These are phyloP conservation scores for Lordiphosa fenestrarum DNA, from an alignment of 2,888 invertebrate genomes.

Conservation along the genomic window DNA sequence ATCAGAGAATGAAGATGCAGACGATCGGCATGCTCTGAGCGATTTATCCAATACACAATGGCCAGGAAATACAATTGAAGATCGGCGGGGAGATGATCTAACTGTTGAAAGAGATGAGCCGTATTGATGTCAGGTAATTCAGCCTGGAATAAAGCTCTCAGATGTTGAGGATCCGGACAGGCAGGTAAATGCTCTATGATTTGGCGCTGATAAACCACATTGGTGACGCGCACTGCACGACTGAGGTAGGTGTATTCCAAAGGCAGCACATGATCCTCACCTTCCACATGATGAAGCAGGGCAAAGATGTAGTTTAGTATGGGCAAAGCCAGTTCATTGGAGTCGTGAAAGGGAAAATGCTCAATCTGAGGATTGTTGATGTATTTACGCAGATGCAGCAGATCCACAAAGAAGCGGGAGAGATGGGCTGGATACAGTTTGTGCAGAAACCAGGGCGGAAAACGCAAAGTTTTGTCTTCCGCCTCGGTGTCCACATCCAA, in stretches of 20 bases:
- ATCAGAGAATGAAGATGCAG: slow-evolving; percentile 75
- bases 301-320: slow-evolving; percentile 84
- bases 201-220: slow-evolving; percentile 65
- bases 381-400: slow-evolving; percentile 84
- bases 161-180: slow-evolving; percentile 59
- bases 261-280: slow-evolving; percentile 41
- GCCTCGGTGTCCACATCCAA: slow-evolving; percentile 23
- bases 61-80: slow-evolving; percentile 75
- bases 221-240: slow-evolving; percentile 73
- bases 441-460: slow-evolving; percentile 85
- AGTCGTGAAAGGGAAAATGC: slow-evolving; percentile 83
- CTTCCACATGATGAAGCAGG: slow-evolving; percentile 76
- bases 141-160: slow-evolving; percentile 64
- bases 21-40: slow-evolving; percentile 70
- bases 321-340: slow-evolving; percentile 83
- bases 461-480: slow-evolving; percentile 54
- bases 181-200: slow-evolving; percentile 46
- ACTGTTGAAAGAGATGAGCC: slow-evolving; percentile 57
- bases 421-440: slow-evolving; percentile 84
- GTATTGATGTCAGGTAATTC: slow-evolving; percentile 46
- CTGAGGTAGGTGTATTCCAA: slow-evolving; percentile 76
- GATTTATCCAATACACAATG: slow-evolving; percentile 78
- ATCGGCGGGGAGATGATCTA: slow-evolving; percentile 67
- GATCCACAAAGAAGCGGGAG: slow-evolving; percentile 86
- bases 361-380: slow-evolving; percentile 88